phyloP scores from a whole-genome alignment of 2,113 vertebrate genomes.

The Paracanthobrama guichenoti region DNA sequence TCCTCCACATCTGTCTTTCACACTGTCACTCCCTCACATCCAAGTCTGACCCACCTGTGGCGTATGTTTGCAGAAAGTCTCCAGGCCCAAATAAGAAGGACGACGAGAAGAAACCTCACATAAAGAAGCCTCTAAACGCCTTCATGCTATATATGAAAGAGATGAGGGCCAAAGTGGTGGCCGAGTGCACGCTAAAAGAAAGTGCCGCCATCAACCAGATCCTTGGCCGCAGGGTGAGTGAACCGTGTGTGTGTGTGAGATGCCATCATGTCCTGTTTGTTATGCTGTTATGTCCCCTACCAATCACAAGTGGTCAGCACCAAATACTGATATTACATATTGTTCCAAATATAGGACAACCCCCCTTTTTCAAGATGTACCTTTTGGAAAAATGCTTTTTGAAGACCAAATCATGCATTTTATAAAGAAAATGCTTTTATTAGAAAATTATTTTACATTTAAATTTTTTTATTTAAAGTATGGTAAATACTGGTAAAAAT shows the following conservation, averaged over 20 bases:
- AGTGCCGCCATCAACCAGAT: conserved; percentile 66
- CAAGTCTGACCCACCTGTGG: neutral
- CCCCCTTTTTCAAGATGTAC: no score
- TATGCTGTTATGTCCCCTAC: neutral
- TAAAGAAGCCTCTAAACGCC: conserved; percentile 92
- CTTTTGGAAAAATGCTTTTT: no score
- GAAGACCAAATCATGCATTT: no score
- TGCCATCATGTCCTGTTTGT: no score
- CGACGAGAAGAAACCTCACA: conserved; percentile 94
- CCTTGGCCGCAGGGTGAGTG: conserved; percentile 88
- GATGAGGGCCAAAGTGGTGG: conserved; percentile 98
- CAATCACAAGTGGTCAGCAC: neutral
- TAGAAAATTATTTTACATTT: no score
- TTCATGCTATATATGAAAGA: conserved; percentile 99
- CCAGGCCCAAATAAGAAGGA: conserved; percentile 87
- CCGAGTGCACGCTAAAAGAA: conserved; percentile 72
- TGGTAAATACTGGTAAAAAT: no score
- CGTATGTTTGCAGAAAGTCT: conserved; percentile 82
- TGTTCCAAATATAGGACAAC: no score
- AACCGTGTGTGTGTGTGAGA: neutral
- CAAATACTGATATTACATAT: neutral
- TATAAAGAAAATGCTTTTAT: no score
- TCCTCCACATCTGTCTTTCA: neutral
- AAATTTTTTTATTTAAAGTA: no score
- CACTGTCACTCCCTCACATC: neutral